Percentiles rank a stretch among this genome's conserved stretches.
Conservation (phyloP, 2,888 invertebrate species). For the Oxycera nigricornis region DNA sequence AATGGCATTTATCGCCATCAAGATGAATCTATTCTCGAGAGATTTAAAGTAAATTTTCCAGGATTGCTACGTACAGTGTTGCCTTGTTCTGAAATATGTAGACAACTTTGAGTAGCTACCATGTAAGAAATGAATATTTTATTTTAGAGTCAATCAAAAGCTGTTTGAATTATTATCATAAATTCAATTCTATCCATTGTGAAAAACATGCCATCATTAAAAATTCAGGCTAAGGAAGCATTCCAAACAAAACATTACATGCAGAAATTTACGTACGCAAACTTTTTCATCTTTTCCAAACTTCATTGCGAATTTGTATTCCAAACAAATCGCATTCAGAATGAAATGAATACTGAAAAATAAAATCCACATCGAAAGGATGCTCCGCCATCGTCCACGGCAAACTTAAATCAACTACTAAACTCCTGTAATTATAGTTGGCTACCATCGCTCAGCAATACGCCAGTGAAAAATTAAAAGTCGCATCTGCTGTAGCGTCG, state of each 20-base stretch:
- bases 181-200: no score
- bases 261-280: no score
- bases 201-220: no score
- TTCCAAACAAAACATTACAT: no score
- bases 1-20: conserved; percentile 11
- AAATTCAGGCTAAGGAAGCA: no score
- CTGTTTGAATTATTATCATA: no score
- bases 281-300: not conserved
- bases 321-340: not conserved
- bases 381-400: not conserved
- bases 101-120: no score
- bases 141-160: no score
- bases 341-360: not conserved
- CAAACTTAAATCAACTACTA: conserved; percentile 19
- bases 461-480: not conserved
- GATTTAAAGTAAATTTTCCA: not conserved
- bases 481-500: not conserved
- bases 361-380: not conserved
- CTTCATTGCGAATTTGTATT: not conserved
- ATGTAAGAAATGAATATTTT: no score
- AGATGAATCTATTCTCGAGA: not conserved
- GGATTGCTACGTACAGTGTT: no score
- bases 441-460: not conserved
- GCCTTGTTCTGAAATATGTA: no score
- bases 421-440: conserved; percentile 12